A percentile compares a stretch with the other conserved stretches of the same genome.
Evolutionary conservation across 2,113 vertebrate genomes (phyloP).

Genomic region (Cebidichthys violaceus): DNA sequence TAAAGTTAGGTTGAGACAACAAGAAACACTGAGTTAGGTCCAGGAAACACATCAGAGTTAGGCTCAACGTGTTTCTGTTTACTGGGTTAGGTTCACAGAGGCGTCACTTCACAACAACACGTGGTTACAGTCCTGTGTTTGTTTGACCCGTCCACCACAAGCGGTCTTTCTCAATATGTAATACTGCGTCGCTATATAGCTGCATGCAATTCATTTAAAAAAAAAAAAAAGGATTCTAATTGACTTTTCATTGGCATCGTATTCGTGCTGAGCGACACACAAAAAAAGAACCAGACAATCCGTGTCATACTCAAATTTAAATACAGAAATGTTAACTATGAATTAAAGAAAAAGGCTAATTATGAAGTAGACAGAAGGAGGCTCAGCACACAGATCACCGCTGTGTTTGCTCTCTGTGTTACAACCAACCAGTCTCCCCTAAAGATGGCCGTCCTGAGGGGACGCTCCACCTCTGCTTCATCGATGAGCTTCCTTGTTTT

Average conservation of each 20-base stretch:
- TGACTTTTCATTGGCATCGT: too few relatives aligned
- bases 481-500: constrained; percentile 18
- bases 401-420: constrained; percentile 19
- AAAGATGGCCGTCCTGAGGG: not conserved
- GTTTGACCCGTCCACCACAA: too few relatives aligned
- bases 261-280: not conserved
- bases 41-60: too few relatives aligned
- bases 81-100: not conserved
- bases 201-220: not conserved
- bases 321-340: not conserved
- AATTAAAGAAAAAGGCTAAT: not conserved
- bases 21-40: too few relatives aligned
- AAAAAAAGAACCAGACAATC: too few relatives aligned
- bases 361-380: not conserved
- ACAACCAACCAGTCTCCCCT: constrained; percentile 40
- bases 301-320: not conserved
- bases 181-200: not conserved
- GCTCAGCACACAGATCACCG: not conserved
- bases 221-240: not conserved
- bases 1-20: too few relatives aligned
- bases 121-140: too few relatives aligned
- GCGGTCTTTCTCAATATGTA: too few relatives aligned
- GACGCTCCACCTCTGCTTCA: constrained; percentile 12
- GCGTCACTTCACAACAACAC: too few relatives aligned
- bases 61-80: too few relatives aligned